These are phyloP conservation scores for Crematogaster levior DNA, from an alignment of 2,888 invertebrate genomes.

Conservation along the genomic window DNA sequence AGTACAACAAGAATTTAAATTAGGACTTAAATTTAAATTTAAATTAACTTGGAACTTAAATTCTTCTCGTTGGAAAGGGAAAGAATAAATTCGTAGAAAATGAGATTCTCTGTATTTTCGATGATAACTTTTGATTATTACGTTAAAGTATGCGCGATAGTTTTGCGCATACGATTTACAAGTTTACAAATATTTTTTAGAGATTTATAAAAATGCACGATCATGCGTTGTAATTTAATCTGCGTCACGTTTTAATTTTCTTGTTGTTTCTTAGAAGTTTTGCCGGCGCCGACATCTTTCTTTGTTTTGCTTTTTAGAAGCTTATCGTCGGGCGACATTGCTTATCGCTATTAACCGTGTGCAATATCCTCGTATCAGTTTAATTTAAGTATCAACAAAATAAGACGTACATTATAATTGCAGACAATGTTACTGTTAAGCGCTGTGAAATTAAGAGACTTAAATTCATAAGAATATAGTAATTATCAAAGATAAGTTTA, in stretches of 20 bases:
- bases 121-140: not conserved
- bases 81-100: not conserved
- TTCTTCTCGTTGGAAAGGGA: not conserved
- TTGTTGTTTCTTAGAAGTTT: constrained; percentile 29
- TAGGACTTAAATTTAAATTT: not conserved
- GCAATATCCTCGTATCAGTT: constrained; percentile 13
- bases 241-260: constrained; percentile 19
- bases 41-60: not conserved
- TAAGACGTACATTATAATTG: constrained; percentile 24
- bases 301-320: constrained; percentile 21
- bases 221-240: constrained; percentile 22
- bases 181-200: not conserved
- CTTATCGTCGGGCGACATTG: constrained; percentile 31
- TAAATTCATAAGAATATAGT: not conserved
- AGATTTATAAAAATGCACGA: not conserved
- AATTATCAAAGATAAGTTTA: not conserved
- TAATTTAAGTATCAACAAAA: constrained; percentile 24
- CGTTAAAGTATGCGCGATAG: no score
- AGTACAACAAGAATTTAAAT: not conserved
- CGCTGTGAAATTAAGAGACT: not conserved
- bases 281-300: constrained; percentile 8
- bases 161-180: not conserved
- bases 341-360: constrained; percentile 32
- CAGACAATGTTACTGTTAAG: not conserved
- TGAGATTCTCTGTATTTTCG: not conserved